Base-by-base conservation (phyloP, 1,140 invertebrate species). In the Drosophila repleta region DNA sequence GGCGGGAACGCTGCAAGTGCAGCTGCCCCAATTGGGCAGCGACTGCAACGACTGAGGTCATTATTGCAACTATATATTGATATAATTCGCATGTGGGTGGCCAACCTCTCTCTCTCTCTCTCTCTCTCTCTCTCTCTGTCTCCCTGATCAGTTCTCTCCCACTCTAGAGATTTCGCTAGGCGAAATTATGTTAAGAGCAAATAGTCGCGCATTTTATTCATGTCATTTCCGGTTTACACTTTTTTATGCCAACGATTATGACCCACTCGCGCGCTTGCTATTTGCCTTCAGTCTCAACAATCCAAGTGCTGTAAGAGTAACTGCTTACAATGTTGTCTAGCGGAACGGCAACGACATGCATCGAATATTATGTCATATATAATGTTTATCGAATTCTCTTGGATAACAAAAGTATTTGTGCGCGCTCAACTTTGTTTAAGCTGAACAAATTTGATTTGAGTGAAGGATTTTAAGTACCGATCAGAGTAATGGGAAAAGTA, bases 11-110 rank as follows among this genome's bases (percentile, higher is more conserved):
- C 26, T 29, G 43, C 11, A 63, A 53, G 48, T 63, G 60, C 45
- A 48, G 11, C 6, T 21, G 20, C 20, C 46, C 24, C 24, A 55
- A 45, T 46, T 45, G 52, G 46, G 63, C 63, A 51, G 55, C 26
- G 48, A 66, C 15, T 46, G 43, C 43, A 46, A 21, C 74, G 69
- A 17, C 53, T 70, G 79, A 70, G 84, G 76, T 88, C 79, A 88
- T 88, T 88, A 88, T 76, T 79, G 76, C 79, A 88, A 89, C 79
- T 88, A 89, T 43, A 43, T 43, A 43, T 88, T 88, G 68, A 89
- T 76, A 77, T 88, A 73, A 88, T 89, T 76, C 65, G 73, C 81
- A 56, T 76, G 76, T 74, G 81, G 81, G 81, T 85, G 81, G 81
- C 53, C 49, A 20, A n/a, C 35, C 26, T 11, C 15, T 15, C 45